Percentiles rank a stretch among this genome's conserved stretches.
Evolutionary conservation across 2,888 invertebrate genomes (phyloP).

Genomic region (Nomada goodeniana): DNA sequence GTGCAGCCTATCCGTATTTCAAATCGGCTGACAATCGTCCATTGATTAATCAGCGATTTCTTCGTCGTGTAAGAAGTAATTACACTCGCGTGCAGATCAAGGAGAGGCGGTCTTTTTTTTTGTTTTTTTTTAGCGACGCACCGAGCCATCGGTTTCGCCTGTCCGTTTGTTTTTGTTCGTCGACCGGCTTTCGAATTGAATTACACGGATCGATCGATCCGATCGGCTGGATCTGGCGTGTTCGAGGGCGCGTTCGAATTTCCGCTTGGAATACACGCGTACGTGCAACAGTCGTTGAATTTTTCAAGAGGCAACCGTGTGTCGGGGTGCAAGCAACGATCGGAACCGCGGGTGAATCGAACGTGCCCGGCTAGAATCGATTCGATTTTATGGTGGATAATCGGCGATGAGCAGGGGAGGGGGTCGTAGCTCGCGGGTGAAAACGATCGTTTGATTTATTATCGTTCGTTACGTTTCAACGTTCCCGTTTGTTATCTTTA

Average conservation of each 20-base stretch:
- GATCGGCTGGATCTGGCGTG: conserved; percentile 40
- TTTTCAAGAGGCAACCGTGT: conserved; percentile 50
- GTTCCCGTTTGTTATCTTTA: conserved; percentile 50
- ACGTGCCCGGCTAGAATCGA: conserved; percentile 43
- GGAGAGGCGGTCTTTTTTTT: neutral
- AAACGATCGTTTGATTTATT: conserved; percentile 54
- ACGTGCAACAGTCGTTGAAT: conserved; percentile 55
- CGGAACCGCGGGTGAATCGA: conserved; percentile 26
- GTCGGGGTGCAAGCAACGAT: neutral
- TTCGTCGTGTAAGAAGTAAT: conserved; percentile 22
- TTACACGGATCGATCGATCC: conserved; percentile 55
- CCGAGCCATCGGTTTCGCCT: conserved; percentile 3
- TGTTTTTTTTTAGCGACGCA: neutral
- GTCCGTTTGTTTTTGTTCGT: conserved; percentile 33
- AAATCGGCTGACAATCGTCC: conserved; percentile 15
- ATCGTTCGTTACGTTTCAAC: conserved; percentile 49
- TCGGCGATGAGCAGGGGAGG: conserved; percentile 12
- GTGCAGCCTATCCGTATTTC: conserved; percentile 6
- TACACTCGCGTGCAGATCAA: conserved; percentile 5
- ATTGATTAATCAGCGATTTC: conserved; percentile 25
- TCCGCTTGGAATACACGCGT: conserved; percentile 56
- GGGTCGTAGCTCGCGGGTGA: conserved; percentile 9
- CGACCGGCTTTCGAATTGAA: conserved; percentile 40
- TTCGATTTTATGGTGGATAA: conserved; percentile 56
- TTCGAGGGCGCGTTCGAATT: conserved; percentile 49